A percentile compares a stretch with the other conserved stretches of the same genome.
Evolutionary conservation across 2,113 vertebrate genomes (phyloP).

Genomic region (Octodon degus): DNA sequence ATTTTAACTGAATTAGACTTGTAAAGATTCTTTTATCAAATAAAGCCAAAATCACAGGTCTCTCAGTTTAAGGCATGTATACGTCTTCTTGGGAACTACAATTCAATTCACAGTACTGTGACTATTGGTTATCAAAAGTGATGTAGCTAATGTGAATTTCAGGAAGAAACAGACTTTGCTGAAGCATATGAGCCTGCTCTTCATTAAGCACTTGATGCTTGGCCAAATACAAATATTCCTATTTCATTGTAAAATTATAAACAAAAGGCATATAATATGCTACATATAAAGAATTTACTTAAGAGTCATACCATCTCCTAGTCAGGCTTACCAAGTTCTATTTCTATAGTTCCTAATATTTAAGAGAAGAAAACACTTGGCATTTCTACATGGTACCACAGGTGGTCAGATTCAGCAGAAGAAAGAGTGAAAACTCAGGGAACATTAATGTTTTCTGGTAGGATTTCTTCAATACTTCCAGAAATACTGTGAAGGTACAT

Average conservation of each 20-base stretch:
- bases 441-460: slow-evolving; percentile 24
- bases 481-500: not conserved
- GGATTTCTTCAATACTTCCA: not conserved
- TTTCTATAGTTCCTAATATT: slow-evolving; percentile 35
- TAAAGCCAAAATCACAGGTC: not conserved
- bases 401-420: slow-evolving; percentile 16
- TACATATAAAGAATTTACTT: not conserved
- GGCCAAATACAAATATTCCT: not conserved
- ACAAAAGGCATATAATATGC: not conserved
- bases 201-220: not conserved
- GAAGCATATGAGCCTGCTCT: not conserved
- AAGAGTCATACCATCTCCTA: not conserved
- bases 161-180: not conserved
- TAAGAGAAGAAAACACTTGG: not conserved
- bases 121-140: not conserved
- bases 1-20: slow-evolving; percentile 15
- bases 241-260: slow-evolving; percentile 27
- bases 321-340: not conserved
- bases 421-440: not conserved
- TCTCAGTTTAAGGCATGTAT: not conserved
- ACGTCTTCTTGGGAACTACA: not conserved
- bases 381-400: not conserved
- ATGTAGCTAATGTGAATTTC: not conserved
- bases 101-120: not conserved
- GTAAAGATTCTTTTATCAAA: not conserved